Base-by-base conservation (phyloP, 2,113 vertebrate species). In the Odontophorus gujanensis region DNA sequence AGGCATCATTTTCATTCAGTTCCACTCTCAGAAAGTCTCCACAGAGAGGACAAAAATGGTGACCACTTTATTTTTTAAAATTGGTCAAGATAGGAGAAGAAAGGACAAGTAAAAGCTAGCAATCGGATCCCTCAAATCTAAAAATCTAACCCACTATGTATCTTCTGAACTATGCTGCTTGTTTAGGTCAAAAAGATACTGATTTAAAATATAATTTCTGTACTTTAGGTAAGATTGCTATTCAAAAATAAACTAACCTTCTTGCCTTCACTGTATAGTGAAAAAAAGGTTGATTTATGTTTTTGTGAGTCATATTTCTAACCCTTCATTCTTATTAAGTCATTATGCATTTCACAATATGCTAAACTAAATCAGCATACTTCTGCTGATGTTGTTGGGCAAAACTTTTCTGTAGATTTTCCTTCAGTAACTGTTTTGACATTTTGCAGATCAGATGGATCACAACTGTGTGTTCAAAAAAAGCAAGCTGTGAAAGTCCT, bases 361-460 rank as follows among this genome's bases (percentile, higher is more conserved):
- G 71, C 38, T 34, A 81, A 55, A n/a, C 66, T 34, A 71, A 88
- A 93, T 61, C 40, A 67, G 20, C 59, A 58, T 73, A 58, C 6
- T 82, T 87, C 63, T 25, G 38, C 30, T 76, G 63, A 58, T 89
- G 53, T 53, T 76, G 20, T 40, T 81, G 55, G 55, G 61, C 14
- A 95, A 92, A 91, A 94, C 91, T 24, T n/a, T 76, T 76, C 62
- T 45, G 55, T 75, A 83, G 68, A 62, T 85, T 94, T 95, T 90
- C 32, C 55, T 88, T 19, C 48, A 89, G 34, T 85, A 80, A 88
- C 57, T 88, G 55, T 67, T 90, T 47, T 93, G 82, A 93, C 76
- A 90, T 96, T 95, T 95, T 1, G 1, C 73, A 89, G 89, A 58
- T 92, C 81, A 89, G 63, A 57, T 55, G 51, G 80, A 68, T 94